Evolutionary conservation across 2,113 vertebrate genomes (phyloP).

Genomic region (Elephantulus edwardii): DNA sequence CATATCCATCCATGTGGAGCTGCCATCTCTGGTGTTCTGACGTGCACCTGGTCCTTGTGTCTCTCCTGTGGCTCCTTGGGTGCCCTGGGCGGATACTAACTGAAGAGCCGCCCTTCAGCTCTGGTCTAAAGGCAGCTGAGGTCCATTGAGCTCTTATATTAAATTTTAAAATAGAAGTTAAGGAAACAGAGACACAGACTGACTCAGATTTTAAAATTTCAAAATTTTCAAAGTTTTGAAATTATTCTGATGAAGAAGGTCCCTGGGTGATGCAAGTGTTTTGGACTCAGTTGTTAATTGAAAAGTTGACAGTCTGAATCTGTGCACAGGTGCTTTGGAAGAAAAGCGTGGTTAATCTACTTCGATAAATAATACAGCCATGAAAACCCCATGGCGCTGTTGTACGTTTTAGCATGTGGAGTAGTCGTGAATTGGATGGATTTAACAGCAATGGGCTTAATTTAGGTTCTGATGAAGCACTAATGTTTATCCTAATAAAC

Average conservation of each 20-base stretch:
- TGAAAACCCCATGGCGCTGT: not conserved
- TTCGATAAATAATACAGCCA: not conserved
- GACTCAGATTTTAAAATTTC: not conserved
- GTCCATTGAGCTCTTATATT: not conserved
- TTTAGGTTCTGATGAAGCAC: not conserved
- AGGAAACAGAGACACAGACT: no score
- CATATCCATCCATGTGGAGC: no score
- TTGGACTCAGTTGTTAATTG: not conserved
- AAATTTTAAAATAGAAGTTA: not conserved
- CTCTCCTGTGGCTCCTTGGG: fast-evolving
- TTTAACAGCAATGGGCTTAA: not conserved
- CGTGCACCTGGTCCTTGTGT: not conserved
- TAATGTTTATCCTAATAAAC: no score
- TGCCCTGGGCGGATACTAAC: not conserved
- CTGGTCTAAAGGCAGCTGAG: not conserved
- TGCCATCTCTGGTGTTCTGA: not conserved
- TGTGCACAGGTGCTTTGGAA: not conserved
- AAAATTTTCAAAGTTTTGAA: not conserved
- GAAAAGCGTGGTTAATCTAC: not conserved
- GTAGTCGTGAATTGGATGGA: not conserved
- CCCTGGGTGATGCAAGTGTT: not conserved
- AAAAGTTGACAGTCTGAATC: not conserved
- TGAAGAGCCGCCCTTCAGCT: not conserved
- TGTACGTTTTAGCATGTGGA: not conserved
- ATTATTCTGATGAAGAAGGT: not conserved